Conservation (phyloP, 2,888 invertebrate species). For the Lottia gigantea region DNA sequence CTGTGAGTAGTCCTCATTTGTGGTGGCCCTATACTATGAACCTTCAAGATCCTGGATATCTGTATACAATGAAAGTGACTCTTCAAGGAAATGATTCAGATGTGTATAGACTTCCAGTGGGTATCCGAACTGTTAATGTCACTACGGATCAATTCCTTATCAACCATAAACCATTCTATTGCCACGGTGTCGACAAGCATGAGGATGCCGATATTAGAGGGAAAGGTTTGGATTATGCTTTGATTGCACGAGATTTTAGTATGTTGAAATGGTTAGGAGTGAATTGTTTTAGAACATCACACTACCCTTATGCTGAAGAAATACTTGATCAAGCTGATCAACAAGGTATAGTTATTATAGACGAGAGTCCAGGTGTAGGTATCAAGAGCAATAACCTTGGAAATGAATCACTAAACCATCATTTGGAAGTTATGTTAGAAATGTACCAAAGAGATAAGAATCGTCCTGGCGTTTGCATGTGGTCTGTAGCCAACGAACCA, state of each 20-base stretch:
- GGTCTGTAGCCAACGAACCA: constrained; percentile 97
- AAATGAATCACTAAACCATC: constrained; percentile 77
- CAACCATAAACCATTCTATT: constrained; percentile 86
- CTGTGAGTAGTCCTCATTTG: constrained; percentile 78
- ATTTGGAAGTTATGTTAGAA: constrained; percentile 87
- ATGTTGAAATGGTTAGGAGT: constrained; percentile 94
- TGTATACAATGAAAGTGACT: constrained; percentile 45
- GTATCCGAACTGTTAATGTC: constrained; percentile 87
- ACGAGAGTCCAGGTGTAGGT: constrained; percentile 94
- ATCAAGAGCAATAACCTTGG: constrained; percentile 70
- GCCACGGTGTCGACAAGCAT: constrained; percentile 93
- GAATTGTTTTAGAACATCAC: constrained; percentile 94
- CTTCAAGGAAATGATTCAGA: constrained; percentile 70
- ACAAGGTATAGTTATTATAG: constrained; percentile 91
- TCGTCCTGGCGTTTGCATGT: constrained; percentile 93
- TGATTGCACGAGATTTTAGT: constrained; percentile 91
- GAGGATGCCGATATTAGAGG: constrained; percentile 95
- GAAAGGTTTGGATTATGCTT: constrained; percentile 89
- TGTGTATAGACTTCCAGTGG: constrained; percentile 85
- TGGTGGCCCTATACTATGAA: constrained; percentile 95
- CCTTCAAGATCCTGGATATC: constrained; percentile 45
- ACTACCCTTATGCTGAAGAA: constrained; percentile 98
- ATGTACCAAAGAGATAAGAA: constrained; percentile 90
- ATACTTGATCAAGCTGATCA: constrained; percentile 93
- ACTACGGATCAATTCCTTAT: constrained; percentile 79